Conservation (phyloP, 2,113 vertebrate genomes). For the Callaeas wilsoni region DNA sequence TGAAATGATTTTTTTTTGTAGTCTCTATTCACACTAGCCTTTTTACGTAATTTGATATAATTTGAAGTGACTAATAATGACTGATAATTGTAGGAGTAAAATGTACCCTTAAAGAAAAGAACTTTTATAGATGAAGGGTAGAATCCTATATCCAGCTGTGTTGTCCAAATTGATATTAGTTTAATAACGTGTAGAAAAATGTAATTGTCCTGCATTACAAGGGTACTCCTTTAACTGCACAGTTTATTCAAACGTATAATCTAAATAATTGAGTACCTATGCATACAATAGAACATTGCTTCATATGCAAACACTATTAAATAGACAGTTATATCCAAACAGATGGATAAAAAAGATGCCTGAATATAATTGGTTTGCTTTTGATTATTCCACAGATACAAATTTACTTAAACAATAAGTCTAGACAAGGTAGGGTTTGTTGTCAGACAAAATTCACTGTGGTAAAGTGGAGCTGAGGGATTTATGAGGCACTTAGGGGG, state of each 20-base stretch:
- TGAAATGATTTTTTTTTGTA: slow-evolving; percentile 52
- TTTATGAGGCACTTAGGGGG: slow-evolving; percentile 11
- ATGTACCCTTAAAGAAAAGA: slow-evolving; percentile 48
- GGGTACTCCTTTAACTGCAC: slow-evolving; percentile 67
- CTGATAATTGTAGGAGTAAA: slow-evolving; percentile 56
- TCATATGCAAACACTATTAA: slow-evolving; percentile 78
- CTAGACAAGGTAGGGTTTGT: slow-evolving; percentile 60
- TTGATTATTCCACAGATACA: slow-evolving; percentile 76
- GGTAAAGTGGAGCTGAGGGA: slow-evolving; percentile 15
- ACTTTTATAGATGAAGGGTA: slow-evolving; percentile 67
- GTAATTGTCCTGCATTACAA: slow-evolving; percentile 81
- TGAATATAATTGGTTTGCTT: slow-evolving; percentile 78
- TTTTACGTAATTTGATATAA: slow-evolving; percentile 66
- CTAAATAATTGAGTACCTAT: slow-evolving; percentile 81
- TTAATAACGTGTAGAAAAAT: slow-evolving; percentile 78
- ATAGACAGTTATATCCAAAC: slow-evolving; percentile 78
- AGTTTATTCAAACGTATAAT: slow-evolving; percentile 79
- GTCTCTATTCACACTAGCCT: slow-evolving; percentile 43
- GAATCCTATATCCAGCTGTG: slow-evolving; percentile 65
- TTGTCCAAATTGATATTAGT: slow-evolving; percentile 73
- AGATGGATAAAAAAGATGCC: slow-evolving; percentile 74
- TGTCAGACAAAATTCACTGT: slow-evolving; percentile 60
- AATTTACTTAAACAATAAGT: slow-evolving; percentile 75
- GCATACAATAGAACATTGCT: slow-evolving; percentile 73
- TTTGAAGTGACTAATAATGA: slow-evolving; percentile 58